These are phyloP conservation scores for Myanophis thanlyinensis DNA, from an alignment of 2,113 vertebrate genomes.

Conservation along the genomic window DNA sequence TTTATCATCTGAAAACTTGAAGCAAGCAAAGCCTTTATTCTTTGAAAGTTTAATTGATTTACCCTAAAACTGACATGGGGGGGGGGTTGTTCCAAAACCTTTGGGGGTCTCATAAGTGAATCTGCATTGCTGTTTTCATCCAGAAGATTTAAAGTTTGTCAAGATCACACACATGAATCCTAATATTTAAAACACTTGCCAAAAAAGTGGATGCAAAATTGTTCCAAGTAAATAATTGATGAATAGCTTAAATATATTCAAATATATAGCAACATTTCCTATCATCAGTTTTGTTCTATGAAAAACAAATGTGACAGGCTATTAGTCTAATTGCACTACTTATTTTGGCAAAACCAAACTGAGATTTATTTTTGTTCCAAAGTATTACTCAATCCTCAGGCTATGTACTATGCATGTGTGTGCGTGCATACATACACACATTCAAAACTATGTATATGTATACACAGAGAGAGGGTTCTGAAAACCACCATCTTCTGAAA, in stretches of 20 bases:
- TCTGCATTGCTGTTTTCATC: background rate
- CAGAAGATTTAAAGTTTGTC: conserved; percentile 3
- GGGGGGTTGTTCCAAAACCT: background rate
- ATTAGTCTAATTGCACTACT: conserved; percentile 9
- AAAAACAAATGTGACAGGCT: conserved; percentile 14
- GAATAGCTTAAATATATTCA: conserved; percentile 13
- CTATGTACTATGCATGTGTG: background rate
- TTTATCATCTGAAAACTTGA: background rate
- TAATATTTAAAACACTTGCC: background rate
- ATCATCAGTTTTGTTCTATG: conserved; percentile 7
- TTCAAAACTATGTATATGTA: background rate
- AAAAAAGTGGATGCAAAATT: background rate
- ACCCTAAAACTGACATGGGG: background rate
- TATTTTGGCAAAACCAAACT: background rate
- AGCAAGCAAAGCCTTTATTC: background rate
- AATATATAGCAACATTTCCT: background rate
- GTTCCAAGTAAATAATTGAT: conserved; percentile 7
- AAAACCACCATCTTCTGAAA: background rate
- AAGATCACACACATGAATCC: conserved; percentile 8
- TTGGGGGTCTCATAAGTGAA: conserved; percentile 9
- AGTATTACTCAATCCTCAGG: conserved; percentile 11
- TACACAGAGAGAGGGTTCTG: background rate
- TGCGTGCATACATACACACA: no score
- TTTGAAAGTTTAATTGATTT: conserved; percentile 5
- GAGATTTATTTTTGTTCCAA: background rate